A percentile compares a stretch with the other conserved stretches of the same genome.
phyloP scores from a whole-genome alignment of 2,888 invertebrate species.

The Lasioglossum marginatum region DNA sequence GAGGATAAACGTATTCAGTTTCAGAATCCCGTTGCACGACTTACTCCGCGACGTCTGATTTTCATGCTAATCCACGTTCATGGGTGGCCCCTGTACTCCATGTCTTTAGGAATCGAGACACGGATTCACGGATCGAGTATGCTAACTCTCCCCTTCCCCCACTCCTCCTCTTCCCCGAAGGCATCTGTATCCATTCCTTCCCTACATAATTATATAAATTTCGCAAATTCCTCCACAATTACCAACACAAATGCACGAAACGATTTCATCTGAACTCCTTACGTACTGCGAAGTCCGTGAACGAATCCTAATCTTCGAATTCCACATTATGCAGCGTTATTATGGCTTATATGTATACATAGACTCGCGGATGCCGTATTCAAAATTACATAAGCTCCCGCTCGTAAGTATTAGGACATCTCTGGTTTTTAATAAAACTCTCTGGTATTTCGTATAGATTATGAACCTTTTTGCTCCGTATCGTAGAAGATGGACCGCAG shows the following conservation, averaged over 20 bases:
- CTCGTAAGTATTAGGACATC: no score
- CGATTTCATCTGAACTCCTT: neutral
- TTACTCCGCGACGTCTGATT: conserved; percentile 60
- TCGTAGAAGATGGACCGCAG: no score
- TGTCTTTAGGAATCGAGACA: conserved; percentile 56
- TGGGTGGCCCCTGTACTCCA: conserved; percentile 72
- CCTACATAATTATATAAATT: neutral
- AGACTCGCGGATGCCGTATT: neutral
- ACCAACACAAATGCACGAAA: neutral
- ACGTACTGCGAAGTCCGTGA: neutral
- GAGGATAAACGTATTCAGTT: conserved; percentile 56
- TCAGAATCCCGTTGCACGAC: conserved; percentile 36
- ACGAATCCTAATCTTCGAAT: neutral
- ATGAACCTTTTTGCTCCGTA: no score
- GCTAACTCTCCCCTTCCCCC: neutral
- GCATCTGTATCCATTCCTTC: conserved; percentile 3
- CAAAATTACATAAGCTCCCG: neutral
- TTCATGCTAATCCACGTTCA: conserved; percentile 75
- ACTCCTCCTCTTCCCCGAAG: neutral
- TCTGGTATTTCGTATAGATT: no score
- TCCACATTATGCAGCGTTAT: neutral
- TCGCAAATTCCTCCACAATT: conserved; percentile 6
- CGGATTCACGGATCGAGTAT: conserved; percentile 44
- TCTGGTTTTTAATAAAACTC: no score
- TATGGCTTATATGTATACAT: neutral